A percentile compares a stretch with the other conserved stretches of the same genome.
phyloP scores from a whole-genome alignment of 30 jellyfish, hydroid and myxozoan species.

The Turritopsis rubra region DNA sequence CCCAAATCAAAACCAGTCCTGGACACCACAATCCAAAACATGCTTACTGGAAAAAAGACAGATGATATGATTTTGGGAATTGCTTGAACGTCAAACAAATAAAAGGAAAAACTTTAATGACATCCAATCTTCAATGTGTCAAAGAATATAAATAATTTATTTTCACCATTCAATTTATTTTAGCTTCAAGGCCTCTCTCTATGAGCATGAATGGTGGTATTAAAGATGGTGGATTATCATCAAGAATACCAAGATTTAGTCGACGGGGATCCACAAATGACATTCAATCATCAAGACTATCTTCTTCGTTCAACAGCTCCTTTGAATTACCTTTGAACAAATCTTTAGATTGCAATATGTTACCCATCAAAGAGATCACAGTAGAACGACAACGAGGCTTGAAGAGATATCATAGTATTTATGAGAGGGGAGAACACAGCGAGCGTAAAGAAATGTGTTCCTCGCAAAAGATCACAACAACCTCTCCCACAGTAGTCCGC shows the following conservation, averaged over 20 bases:
- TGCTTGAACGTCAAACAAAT: no score
- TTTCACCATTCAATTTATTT: no score
- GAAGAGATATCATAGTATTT: conserved; percentile 3
- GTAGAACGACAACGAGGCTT: background rate
- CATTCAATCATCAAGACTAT: background rate
- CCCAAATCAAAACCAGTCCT: no score
- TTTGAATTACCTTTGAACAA: background rate
- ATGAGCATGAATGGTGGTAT: background rate
- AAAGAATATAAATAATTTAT: no score
- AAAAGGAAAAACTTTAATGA: no score
- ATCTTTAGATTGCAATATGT: background rate
- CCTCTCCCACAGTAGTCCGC: background rate
- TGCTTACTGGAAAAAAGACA: no score
- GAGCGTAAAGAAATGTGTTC: conserved; percentile 2
- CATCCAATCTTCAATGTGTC: no score
- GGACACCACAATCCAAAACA: no score
- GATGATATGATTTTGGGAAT: no score
- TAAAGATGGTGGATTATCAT: conserved; percentile 13
- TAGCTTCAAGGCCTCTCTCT: conserved; percentile 14
- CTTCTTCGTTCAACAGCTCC: background rate
- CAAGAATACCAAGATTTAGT: conserved; percentile 24
- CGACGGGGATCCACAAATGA: conserved; percentile 18
- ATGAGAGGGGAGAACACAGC: conserved; percentile 6
- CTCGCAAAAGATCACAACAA: background rate
- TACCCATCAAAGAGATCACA: background rate